Conservation (phyloP, 2,113 vertebrate species). For the Elephas maximus region DNA sequence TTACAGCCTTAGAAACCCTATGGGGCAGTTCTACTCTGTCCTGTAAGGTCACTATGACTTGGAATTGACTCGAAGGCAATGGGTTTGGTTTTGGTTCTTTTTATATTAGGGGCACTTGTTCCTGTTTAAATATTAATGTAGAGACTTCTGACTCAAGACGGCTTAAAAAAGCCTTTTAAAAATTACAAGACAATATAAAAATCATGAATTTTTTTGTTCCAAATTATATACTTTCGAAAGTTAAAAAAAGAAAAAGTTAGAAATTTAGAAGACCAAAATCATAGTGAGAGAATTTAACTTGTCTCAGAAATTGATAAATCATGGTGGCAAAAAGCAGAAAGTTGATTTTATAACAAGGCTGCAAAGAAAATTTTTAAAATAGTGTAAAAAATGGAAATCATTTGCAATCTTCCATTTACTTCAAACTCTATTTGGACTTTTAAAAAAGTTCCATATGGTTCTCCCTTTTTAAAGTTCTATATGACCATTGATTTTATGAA, state of each 20-base stretch:
- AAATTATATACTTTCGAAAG: neutral
- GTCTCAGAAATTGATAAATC: neutral
- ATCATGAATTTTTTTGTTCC: neutral
- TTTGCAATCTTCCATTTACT: no score
- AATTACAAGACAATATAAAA: neutral
- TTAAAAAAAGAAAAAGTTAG: neutral
- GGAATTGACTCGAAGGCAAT: no score
- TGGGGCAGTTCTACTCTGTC: no score
- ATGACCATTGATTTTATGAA: neutral
- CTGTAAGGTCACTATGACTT: no score
- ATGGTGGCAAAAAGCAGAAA: neutral
- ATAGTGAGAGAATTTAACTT: neutral
- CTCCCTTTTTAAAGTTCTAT: no score
- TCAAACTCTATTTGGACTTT: no score
- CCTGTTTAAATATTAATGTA: neutral
- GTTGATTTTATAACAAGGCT: no score
- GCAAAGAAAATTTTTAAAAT: no score
- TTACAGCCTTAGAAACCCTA: no score
- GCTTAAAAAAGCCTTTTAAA: neutral
- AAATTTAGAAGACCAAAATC: constrained; percentile 7
- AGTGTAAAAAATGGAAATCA: no score
- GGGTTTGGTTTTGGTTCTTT: no score
- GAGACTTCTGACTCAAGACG: neutral
- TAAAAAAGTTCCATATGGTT: no score
- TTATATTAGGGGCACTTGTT: neutral